phyloP scores from a whole-genome alignment of 2,797 vertebrate species.

The Melanotaenia nigrans region DNA sequence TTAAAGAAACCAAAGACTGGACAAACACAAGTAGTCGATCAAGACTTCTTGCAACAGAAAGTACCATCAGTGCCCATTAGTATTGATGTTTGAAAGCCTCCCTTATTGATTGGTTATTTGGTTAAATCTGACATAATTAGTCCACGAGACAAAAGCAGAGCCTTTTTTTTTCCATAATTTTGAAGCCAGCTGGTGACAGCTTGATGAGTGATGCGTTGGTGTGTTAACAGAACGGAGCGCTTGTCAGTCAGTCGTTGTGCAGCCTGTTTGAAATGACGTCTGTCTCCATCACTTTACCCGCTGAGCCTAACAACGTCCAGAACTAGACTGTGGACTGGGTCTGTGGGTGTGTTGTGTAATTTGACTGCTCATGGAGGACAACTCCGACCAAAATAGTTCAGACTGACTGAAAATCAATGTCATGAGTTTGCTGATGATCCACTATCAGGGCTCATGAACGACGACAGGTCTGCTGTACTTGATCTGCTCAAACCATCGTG shows the following conservation, averaged over 20 bases:
- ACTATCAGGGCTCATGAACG: neutral
- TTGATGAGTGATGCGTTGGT: slow-evolving; percentile 28
- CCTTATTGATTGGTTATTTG: neutral
- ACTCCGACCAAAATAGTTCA: slow-evolving; percentile 8
- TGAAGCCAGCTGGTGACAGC: slow-evolving; percentile 37
- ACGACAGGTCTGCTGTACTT: neutral
- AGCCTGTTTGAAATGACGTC: slow-evolving; percentile 38
- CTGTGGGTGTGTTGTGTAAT: slow-evolving; percentile 35
- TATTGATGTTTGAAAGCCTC: neutral
- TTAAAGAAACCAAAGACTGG: too few species aligned
- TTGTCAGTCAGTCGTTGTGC: slow-evolving; percentile 44
- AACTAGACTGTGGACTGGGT: slow-evolving; percentile 13
- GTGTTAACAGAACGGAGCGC: slow-evolving; percentile 32
- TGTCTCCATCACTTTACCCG: slow-evolving; percentile 21
- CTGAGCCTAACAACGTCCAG: slow-evolving; percentile 18
- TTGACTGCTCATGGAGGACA: slow-evolving; percentile 9
- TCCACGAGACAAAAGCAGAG: neutral
- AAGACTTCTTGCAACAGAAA: neutral
- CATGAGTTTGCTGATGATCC: slow-evolving; percentile 14
- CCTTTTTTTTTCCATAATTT: neutral
- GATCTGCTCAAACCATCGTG: neutral
- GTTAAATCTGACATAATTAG: neutral
- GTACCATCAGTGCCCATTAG: neutral
- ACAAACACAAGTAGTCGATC: neutral
- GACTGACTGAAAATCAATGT: slow-evolving; percentile 28